These are phyloP conservation scores for Ormyrus labotus DNA, from an alignment of 2,888 invertebrate species.

Conservation along the genomic window DNA sequence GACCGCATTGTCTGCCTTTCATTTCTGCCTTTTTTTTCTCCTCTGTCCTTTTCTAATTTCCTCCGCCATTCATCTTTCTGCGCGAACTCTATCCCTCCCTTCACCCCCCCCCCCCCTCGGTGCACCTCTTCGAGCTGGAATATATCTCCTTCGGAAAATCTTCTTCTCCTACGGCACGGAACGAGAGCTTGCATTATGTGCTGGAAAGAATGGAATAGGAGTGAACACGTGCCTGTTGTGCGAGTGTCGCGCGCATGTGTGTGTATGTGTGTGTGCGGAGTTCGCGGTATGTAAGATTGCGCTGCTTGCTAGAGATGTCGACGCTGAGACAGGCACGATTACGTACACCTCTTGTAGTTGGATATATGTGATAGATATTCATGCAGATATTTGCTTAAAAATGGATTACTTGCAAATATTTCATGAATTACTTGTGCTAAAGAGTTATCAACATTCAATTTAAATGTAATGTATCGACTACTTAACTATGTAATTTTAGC, in stretches of 20 bases:
- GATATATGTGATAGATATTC: no score
- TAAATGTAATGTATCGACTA: no score
- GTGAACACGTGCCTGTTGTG: not conserved
- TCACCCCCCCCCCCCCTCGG: not conserved
- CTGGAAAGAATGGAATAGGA: conserved; percentile 16
- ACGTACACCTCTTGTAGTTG: not conserved
- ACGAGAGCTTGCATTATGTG: conserved; percentile 9
- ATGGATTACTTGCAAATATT: no score
- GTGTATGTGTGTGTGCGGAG: no score
- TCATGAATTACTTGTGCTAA: no score
- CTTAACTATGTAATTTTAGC: no score
- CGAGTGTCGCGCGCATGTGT: not conserved
- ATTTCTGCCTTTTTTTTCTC: conserved; percentile 40
- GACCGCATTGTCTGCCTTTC: conserved; percentile 41
- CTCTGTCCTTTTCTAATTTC: conserved; percentile 37
- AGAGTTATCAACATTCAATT: no score
- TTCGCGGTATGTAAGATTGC: not conserved
- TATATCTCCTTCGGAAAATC: conserved; percentile 11
- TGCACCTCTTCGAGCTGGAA: not conserved
- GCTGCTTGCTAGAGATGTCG: not conserved
- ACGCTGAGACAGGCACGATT: not conserved
- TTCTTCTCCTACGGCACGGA: not conserved
- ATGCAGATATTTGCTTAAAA: no score
- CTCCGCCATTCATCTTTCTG: not conserved
- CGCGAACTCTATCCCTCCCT: conserved; percentile 3